Percentiles rank a stretch among this genome's conserved stretches.
Conservation (phyloP, 2,888 invertebrate species). For the Matsumyia berberina region DNA sequence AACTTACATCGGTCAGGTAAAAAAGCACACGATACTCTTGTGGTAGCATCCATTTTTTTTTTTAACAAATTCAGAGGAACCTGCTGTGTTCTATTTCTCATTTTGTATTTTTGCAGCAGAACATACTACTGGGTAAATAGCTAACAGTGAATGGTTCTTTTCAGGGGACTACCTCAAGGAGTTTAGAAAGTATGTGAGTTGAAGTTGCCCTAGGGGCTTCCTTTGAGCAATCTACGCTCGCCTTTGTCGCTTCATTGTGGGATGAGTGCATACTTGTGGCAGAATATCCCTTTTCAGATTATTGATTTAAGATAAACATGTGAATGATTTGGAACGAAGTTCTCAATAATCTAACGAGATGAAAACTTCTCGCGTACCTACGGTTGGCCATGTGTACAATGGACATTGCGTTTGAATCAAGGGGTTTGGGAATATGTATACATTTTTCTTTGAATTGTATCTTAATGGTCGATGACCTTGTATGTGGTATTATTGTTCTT, state of each 20-base stretch:
- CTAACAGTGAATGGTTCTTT: slow-evolving; percentile 44
- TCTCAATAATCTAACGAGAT: slow-evolving; percentile 14
- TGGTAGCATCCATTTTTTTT: neutral
- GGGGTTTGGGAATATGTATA: slow-evolving; percentile 12
- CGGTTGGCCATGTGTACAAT: slow-evolving; percentile 12
- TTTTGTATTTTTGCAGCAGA: neutral
- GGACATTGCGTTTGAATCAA: slow-evolving; percentile 1
- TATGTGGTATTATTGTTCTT: neutral
- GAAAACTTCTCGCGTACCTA: slow-evolving; percentile 7
- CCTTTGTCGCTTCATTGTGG: slow-evolving; percentile 27
- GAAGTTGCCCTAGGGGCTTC: slow-evolving; percentile 17
- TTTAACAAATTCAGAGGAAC: neutral
- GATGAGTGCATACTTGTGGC: slow-evolving; percentile 43
- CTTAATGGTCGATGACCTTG: slow-evolving; percentile 44
- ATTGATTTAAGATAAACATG: slow-evolving; percentile 54
- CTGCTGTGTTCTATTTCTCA: slow-evolving; percentile 14
- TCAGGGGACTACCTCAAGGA: slow-evolving; percentile 60
- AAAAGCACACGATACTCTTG: neutral
- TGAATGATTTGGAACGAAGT: slow-evolving; percentile 39
- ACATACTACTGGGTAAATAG: slow-evolving; percentile 20
- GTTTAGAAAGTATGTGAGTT: slow-evolving; percentile 50
- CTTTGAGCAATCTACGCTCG: slow-evolving; percentile 22
- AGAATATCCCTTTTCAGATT: slow-evolving; percentile 46
- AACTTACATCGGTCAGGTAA: slow-evolving; percentile 10
- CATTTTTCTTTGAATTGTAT: slow-evolving; percentile 13